A percentile compares a stretch with the other conserved stretches of the same genome.
Conservation (phyloP, 2,113 vertebrate genomes). For the Hemicordylus capensis region DNA sequence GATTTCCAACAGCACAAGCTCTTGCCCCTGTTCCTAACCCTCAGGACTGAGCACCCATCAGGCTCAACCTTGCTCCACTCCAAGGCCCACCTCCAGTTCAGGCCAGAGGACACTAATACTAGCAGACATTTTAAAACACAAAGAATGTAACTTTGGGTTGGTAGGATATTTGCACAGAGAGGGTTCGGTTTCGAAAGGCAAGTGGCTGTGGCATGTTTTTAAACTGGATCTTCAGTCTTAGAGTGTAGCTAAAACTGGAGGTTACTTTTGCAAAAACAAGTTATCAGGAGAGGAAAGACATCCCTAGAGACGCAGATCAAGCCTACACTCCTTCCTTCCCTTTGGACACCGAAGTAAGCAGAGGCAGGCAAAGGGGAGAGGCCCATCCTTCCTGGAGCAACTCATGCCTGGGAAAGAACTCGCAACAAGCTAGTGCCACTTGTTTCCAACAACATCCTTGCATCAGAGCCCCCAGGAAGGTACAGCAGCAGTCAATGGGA, state of each 20-base stretch:
- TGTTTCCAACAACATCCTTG: conserved; percentile 58
- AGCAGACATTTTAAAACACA: conserved; percentile 56
- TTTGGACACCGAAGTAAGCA: conserved; percentile 39
- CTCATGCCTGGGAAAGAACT: conserved; percentile 22
- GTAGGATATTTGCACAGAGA: conserved; percentile 38
- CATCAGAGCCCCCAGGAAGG: conserved; percentile 55
- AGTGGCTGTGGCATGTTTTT: conserved; percentile 47
- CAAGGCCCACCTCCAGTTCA: conserved; percentile 26
- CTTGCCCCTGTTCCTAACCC: conserved; percentile 26
- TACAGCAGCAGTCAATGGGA: conserved; percentile 60
- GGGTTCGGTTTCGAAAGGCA: conserved; percentile 15
- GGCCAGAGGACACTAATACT: conserved; percentile 47
- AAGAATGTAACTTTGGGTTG: conserved; percentile 25
- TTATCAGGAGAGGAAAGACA: conserved; percentile 32
- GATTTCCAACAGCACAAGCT: conserved; percentile 36
- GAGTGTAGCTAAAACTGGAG: conserved; percentile 42
- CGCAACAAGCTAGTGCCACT: conserved; percentile 49
- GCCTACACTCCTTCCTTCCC: conserved; percentile 23
- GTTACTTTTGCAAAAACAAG: conserved; percentile 35
- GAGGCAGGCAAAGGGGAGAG: conserved; percentile 35
- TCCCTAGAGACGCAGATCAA: conserved; percentile 36
- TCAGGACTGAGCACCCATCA: conserved; percentile 5
- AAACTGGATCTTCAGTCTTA: conserved; percentile 33
- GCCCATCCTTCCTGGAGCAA: conserved; percentile 32
- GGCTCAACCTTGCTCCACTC: background rate